Percentiles rank a stretch among this genome's conserved stretches.
These are phyloP conservation scores for Crypturellus undulatus DNA, from an alignment of 2,113 vertebrate species.

Conservation along the genomic window DNA sequence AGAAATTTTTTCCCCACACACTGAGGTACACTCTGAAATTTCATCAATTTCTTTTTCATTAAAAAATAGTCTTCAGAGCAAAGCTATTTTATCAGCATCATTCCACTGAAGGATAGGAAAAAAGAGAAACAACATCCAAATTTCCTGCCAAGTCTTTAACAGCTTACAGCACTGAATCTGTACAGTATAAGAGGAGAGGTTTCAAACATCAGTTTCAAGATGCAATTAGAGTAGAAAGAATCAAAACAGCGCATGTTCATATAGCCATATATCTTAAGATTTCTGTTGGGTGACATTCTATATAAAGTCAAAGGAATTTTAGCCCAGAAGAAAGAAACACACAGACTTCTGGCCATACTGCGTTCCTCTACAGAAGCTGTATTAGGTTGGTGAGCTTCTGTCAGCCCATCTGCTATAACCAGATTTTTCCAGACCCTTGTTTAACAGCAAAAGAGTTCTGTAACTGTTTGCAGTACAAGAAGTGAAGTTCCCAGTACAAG, in stretches of 20 bases:
- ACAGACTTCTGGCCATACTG: background rate
- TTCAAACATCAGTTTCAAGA: background rate
- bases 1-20: accelerated
- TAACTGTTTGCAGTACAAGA: background rate
- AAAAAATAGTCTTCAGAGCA: background rate
- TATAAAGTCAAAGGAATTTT: background rate
- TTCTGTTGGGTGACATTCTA: background rate
- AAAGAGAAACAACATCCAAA: background rate
- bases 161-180: background rate
- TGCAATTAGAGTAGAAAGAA: background rate
- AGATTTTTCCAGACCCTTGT: background rate
- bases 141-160: background rate
- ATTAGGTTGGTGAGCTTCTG: background rate
- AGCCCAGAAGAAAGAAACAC: background rate
- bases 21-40: background rate
- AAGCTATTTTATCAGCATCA: background rate
- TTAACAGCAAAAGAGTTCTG: background rate
- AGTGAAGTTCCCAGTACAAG: too few relatives aligned
- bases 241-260: background rate
- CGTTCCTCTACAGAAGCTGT: background rate
- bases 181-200: background rate
- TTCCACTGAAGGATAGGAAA: background rate
- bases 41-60: background rate
- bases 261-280: background rate
- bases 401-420: background rate